Base-by-base conservation (phyloP, 2,888 invertebrate species). In the Balanococcus diminutus region DNA sequence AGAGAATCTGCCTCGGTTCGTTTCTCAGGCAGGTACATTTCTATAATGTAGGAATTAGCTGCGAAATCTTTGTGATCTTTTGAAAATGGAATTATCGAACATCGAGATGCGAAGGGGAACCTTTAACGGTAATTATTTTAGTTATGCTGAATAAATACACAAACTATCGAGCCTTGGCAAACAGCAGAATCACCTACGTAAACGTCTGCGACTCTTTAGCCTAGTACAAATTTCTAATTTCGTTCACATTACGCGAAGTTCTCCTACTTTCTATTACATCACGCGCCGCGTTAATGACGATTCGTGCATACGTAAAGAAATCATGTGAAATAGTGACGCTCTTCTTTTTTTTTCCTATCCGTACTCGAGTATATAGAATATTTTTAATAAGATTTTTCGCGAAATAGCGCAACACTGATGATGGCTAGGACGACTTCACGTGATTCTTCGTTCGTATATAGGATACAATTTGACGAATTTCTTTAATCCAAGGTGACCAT, bases 201-300 rank as follows among this genome's bases (percentile, higher is more conserved):
- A 79, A 36, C 75, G 75, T 79, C 75, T 79, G 75, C 75, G 75
- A 36, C 75, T 67, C 67, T 67, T 67, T 67, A 36, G 75, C 75
- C 8, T 32, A 36, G 32, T 75, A 25, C 75, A 36, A 79, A 79
- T 36, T 79, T 79, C 75, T 79, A 79, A 79, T 79, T 79, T 79
- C 14, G 75, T 79, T 79, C 75, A 79, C 75, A 79, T 79, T 79
- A 79, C 75, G 75, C 9, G n/a, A 79, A 32, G 36, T 36, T 79
- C 75, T 79, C 28, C 75, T 79, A 79, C 75, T 79, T 79, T 79
- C 36, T 79, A 79, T 79, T 79, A 79, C 75, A 79, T 79, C 75
- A 79, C 75, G 75, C 36, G 75, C 75, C 75, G 75, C 75, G 75
- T 79, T 79, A 79, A 79, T 79, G 75, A 79, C 75, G 75, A 79